phyloP scores from a whole-genome alignment of 53 echinoderm and acorn worm species.

The Arbacia lixula region DNA sequence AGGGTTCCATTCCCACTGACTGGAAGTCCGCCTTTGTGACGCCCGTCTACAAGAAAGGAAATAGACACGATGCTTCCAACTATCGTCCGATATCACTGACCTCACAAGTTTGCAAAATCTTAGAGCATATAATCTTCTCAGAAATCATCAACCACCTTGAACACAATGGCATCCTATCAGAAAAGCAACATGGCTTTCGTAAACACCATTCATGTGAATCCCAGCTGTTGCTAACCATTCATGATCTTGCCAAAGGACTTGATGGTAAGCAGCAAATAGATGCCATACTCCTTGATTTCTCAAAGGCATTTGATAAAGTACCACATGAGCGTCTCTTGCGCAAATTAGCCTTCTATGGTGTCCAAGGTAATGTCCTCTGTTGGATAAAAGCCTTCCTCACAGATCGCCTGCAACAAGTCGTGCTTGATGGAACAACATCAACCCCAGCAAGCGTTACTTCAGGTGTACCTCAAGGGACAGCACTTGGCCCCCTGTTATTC shows the following conservation, averaged over 20 bases:
- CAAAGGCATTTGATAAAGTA: constrained; percentile 19
- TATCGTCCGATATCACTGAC: constrained; percentile 18
- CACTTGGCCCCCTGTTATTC: constrained; percentile 7
- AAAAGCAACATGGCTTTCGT: constrained; percentile 10
- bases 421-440: constrained; percentile 2
- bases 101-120: neutral
- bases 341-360: neutral
- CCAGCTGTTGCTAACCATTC: constrained; percentile 9
- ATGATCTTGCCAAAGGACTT: constrained; percentile 19
- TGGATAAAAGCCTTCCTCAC: constrained; percentile 15
- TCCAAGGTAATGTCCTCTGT: neutral
- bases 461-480: constrained; percentile 16
- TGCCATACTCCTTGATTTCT: constrained; percentile 14
- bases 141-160: neutral
- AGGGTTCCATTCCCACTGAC: no score
- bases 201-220: constrained; percentile 29
- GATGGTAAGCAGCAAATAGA: constrained; percentile 18
- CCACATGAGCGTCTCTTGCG: constrained; percentile 13
- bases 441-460: neutral
- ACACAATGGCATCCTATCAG: neutral
- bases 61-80: neutral
- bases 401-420: neutral
- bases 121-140: neutral
- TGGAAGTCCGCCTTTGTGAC: no score
- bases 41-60: constrained; percentile 4